Percentiles rank a stretch among this genome's conserved stretches.
phyloP scores from a whole-genome alignment of 2,888 invertebrate species.

The Hyles lineata region DNA sequence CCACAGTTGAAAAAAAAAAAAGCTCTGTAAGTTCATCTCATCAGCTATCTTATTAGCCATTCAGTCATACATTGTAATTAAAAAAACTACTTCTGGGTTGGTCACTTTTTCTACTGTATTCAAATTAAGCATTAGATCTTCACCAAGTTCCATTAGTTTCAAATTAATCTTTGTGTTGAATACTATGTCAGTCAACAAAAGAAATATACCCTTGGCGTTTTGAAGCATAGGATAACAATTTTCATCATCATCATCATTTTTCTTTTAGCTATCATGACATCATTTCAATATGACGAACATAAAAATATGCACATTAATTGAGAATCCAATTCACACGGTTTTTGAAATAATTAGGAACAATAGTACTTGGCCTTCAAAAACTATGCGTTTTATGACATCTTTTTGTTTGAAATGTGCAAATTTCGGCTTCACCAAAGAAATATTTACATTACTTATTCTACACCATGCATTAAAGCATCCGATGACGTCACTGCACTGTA shows the following conservation, averaged over 20 bases:
- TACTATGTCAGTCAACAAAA: too few species aligned
- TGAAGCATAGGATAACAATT: not conserved
- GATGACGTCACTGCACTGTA: too few species aligned
- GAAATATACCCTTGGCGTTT: too few species aligned
- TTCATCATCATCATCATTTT: not conserved
- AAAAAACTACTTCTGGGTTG: too few species aligned
- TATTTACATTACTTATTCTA: not conserved
- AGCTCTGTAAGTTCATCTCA: too few species aligned
- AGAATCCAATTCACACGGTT: not conserved
- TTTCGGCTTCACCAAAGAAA: not conserved
- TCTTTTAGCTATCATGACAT: not conserved
- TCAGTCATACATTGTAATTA: too few species aligned
- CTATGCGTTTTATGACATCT: not conserved
- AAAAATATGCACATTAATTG: not conserved
- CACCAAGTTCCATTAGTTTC: too few species aligned
- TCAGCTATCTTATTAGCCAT: too few species aligned
- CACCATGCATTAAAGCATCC: not conserved
- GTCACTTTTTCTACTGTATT: too few species aligned
- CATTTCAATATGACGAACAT: not conserved
- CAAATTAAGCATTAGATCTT: too few species aligned
- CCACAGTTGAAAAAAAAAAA: too few species aligned
- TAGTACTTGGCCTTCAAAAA: slow-evolving; percentile 4
- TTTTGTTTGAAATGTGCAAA: not conserved
- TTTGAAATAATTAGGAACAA: not conserved
- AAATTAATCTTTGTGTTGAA: too few species aligned